phyloP scores from a whole-genome alignment of 2,888 invertebrate genomes.

The Alviniconcha strummeri region DNA sequence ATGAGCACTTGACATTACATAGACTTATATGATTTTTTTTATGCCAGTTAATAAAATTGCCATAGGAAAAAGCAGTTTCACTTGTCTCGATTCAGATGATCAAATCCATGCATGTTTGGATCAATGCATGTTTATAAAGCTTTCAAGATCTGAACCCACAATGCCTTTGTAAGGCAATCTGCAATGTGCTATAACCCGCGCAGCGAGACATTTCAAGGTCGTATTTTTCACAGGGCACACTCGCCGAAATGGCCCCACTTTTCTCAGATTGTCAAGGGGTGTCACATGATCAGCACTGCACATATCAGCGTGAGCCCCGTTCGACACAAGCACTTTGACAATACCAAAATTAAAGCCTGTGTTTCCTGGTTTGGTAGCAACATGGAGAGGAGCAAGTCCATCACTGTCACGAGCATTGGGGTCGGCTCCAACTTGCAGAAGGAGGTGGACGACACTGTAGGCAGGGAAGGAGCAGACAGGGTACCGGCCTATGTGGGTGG shows the following conservation, averaged over 20 bases:
- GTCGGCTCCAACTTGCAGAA: conserved; percentile 88
- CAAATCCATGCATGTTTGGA: too few species aligned
- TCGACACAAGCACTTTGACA: conserved; percentile 83
- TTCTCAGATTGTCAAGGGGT: conserved; percentile 66
- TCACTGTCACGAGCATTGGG: conserved; percentile 86
- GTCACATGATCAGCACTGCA: conserved; percentile 66
- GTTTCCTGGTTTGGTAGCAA: conserved; percentile 80
- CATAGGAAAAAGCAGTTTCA: too few species aligned
- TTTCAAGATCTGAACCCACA: conserved; percentile 65
- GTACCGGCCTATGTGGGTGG: conserved; percentile 81
- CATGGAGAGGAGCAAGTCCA: conserved; percentile 91
- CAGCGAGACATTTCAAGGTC: conserved; percentile 70
- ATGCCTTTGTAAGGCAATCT: conserved; percentile 72
- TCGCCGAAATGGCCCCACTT: conserved; percentile 61
- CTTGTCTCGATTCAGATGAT: too few species aligned
- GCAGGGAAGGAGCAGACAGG: conserved; percentile 84
- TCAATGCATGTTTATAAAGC: conserved; percentile 68
- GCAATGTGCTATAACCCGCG: conserved; percentile 81
- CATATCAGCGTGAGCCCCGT: conserved; percentile 90
- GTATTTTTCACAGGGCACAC: conserved; percentile 67
- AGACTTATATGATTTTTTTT: too few species aligned
- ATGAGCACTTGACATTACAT: too few species aligned
- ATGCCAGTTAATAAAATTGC: too few species aligned
- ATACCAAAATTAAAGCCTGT: conserved; percentile 81
- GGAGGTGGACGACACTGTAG: conserved; percentile 81